A percentile compares a stretch with the other conserved stretches of the same genome.
Conservation (phyloP, 1,140 invertebrate genomes). For the Drosophila persimilis region DNA sequence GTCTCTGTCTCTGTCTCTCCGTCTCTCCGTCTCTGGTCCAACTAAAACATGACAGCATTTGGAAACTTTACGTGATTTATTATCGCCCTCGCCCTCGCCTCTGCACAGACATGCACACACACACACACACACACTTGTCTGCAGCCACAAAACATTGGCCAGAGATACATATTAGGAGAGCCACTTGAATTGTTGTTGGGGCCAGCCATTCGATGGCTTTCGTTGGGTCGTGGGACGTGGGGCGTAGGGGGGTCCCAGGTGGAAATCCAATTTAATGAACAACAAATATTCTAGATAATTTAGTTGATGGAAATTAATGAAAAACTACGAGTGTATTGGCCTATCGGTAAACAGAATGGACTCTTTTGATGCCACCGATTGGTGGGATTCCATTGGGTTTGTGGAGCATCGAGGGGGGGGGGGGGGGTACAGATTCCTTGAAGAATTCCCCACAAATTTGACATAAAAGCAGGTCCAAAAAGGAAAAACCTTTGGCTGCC, state of each 20-base stretch:
- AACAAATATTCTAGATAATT: slow-evolving; percentile 74
- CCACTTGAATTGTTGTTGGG: slow-evolving; percentile 33
- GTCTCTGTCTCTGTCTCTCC: slow-evolving; percentile 9
- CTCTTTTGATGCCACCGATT: too few relatives aligned
- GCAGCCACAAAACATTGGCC: slow-evolving; percentile 61
- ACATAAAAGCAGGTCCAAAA: too few relatives aligned
- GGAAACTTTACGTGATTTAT: slow-evolving; percentile 81
- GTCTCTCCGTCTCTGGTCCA: slow-evolving; percentile 10
- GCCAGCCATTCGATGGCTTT: too few relatives aligned
- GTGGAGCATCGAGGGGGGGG: too few relatives aligned
- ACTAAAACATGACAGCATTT: slow-evolving; percentile 79
- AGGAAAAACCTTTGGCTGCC: too few relatives aligned
- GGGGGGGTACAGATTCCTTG: too few relatives aligned
- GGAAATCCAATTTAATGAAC: slow-evolving; percentile 78
- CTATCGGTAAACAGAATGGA: slow-evolving; percentile 10
- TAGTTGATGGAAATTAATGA: slow-evolving; percentile 64
- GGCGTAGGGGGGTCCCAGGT: slow-evolving; percentile 20
- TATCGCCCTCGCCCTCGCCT: slow-evolving; percentile 58
- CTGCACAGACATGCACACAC: slow-evolving; percentile 5
- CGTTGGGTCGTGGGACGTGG: too few relatives aligned
- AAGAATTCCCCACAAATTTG: too few relatives aligned
- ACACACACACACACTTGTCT: slow-evolving; percentile 53
- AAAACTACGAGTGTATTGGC: slow-evolving; percentile 49
- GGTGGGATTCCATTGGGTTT: too few relatives aligned
- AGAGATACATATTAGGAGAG: slow-evolving; percentile 67